Evolutionary conservation across 1,140 invertebrate genomes (phyloP), one percentile per base, ranked within the genome.

Genomic region (Bombus sylvicola): DNA sequence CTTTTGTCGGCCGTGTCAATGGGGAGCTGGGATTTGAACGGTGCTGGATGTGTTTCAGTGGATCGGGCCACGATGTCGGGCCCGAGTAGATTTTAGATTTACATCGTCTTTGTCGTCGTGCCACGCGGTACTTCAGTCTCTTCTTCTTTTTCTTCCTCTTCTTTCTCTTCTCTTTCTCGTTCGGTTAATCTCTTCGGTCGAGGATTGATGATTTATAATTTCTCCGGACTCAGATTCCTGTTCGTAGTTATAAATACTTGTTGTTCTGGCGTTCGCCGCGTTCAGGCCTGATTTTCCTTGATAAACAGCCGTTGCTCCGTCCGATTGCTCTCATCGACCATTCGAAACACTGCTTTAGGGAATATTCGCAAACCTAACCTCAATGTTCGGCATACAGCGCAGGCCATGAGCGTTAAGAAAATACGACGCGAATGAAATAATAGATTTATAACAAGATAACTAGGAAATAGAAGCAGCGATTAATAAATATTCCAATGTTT

Each of bases 1-100:
- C 90, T 90, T 93, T 94, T 93, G 91, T 93, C 92, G 91, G 92
- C 90, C 87, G 88, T 93, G 91, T 92, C 92, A 93, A 94, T 92
- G 91, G 83, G 68, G 87, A 89, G 84, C 88, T 89, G 90, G 86
- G 90, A 92, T 92, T 92, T 89, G 81, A 91, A 83, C 64, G 41
- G 78, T 68, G 79, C 82, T 80, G 72, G 69, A 90, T 86, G 79
- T 86, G 83, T 83, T 86, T 77, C 75, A 78, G 47, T 76, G 43
- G 59, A 83, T 86, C 85, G 80, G 71, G 47, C 84, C 37, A 86
- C 84, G 79, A 81, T 72, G 43, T 75, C 68, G 84, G 47, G 43
- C 72, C 66, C 86, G 69, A 85, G 57, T 81, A 85, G 81, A 83
- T 87, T 82, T 62, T 83, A 75, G 80, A 86, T 86, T 83, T 82